These are phyloP conservation scores for Microplitis deprimator DNA, from an alignment of 2,888 invertebrate species.

Conservation along the genomic window DNA sequence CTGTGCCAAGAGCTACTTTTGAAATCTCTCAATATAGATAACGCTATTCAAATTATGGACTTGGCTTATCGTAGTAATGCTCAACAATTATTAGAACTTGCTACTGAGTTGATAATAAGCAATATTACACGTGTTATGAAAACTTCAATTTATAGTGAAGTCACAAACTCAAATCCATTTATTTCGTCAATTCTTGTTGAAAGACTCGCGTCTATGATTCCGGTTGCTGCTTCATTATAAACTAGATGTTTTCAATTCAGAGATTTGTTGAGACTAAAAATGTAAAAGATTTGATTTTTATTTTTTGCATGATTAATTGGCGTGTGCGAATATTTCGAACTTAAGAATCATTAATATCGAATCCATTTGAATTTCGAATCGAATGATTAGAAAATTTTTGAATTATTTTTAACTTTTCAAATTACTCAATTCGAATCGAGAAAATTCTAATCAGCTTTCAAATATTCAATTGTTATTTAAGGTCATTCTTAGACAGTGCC, in stretches of 20 bases:
- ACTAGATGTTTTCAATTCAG: neutral
- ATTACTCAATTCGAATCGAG: too few relatives aligned
- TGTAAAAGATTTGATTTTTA: neutral
- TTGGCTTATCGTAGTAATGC: neutral
- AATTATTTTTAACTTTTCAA: too few relatives aligned
- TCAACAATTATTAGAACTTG: neutral
- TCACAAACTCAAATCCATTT: neutral
- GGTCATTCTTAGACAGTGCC: too few relatives aligned
- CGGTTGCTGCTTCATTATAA: neutral
- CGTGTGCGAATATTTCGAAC: too few relatives aligned
- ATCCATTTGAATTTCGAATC: too few relatives aligned
- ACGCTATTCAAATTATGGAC: neutral
- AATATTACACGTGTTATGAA: neutral
- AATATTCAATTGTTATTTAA: too few relatives aligned
- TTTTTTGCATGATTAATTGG: neutral
- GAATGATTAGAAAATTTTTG: too few relatives aligned
- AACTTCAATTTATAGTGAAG: neutral
- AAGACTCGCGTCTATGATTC: neutral
- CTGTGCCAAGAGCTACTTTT: neutral
- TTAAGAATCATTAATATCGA: too few relatives aligned
- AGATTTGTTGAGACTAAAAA: neutral
- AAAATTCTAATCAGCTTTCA: too few relatives aligned
- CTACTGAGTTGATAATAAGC: neutral
- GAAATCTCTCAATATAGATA: neutral
- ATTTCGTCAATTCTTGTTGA: neutral